These are phyloP conservation scores for Lochmaea capreae DNA, from an alignment of 2,888 invertebrate species.

Conservation along the genomic window DNA sequence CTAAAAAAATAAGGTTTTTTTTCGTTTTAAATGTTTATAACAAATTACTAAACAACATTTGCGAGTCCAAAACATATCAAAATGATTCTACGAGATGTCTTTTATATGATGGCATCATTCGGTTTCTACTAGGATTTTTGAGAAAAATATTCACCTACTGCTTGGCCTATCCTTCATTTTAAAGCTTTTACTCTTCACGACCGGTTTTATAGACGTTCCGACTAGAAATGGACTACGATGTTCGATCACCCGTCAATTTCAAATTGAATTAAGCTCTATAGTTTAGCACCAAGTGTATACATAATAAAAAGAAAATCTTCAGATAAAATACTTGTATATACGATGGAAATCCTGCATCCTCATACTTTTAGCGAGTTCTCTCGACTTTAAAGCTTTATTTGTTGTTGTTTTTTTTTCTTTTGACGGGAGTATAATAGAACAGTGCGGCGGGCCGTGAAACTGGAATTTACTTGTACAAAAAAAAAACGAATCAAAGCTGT, in stretches of 20 bases:
- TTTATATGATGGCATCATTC: too few species aligned
- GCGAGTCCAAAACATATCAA: too few species aligned
- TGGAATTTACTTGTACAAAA: slow-evolving; percentile 25
- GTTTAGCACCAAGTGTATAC: slow-evolving; percentile 43
- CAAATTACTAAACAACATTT: too few species aligned
- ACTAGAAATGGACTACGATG: slow-evolving; percentile 49
- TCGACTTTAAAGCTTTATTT: slow-evolving; percentile 27
- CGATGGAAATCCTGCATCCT: slow-evolving; percentile 26
- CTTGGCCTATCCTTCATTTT: slow-evolving; percentile 60
- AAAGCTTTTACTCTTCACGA: slow-evolving; percentile 57
- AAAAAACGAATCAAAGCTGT: slow-evolving; percentile 16
- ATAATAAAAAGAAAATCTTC: slow-evolving; percentile 37
- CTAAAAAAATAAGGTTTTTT: too few species aligned
- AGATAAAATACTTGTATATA: slow-evolving; percentile 34
- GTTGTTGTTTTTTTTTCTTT: neutral
- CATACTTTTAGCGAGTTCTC: slow-evolving; percentile 20
- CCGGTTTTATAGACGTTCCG: slow-evolving; percentile 44
- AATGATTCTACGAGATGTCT: too few species aligned
- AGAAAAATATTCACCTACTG: too few species aligned
- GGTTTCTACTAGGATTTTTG: too few species aligned
- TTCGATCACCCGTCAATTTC: slow-evolving; percentile 49
- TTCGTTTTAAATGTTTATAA: too few species aligned
- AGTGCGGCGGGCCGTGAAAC: slow-evolving; percentile 30
- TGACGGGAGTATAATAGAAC: slow-evolving; percentile 24
- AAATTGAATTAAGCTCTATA: slow-evolving; percentile 49